phyloP scores from a whole-genome alignment of 2,113 vertebrate genomes.

The Zosterops borbonicus region DNA sequence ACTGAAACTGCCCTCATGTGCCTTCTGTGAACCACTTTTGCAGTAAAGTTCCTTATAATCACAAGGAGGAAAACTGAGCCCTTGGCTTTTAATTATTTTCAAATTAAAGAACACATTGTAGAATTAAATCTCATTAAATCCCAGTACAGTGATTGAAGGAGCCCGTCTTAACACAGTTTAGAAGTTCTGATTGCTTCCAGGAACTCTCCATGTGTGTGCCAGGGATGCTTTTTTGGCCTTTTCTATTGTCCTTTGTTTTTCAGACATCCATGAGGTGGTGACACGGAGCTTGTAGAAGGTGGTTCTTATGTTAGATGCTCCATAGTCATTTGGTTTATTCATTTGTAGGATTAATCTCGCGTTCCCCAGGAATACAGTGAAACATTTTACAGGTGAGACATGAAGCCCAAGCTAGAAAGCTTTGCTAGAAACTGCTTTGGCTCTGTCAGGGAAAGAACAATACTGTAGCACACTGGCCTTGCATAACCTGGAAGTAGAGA shows the following conservation, averaged over 20 bases:
- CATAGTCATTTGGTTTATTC: background rate
- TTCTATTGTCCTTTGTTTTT: background rate
- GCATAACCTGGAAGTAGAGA: background rate
- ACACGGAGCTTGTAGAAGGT: background rate
- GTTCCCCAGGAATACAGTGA: background rate
- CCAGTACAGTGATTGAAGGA: background rate
- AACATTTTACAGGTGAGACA: background rate
- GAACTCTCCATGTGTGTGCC: background rate
- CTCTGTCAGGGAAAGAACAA: background rate
- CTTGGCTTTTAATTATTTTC: background rate
- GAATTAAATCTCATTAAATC: background rate
- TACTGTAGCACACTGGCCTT: background rate
- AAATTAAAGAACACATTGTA: background rate
- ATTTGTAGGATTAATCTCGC: background rate
- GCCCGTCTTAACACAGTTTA: background rate
- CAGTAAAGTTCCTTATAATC: background rate
- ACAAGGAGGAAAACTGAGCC: background rate
- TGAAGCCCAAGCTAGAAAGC: background rate
- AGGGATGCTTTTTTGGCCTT: background rate
- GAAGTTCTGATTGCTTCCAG: background rate
- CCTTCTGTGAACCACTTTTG: background rate
- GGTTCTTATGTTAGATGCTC: background rate
- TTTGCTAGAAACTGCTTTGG: background rate
- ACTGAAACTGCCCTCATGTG: background rate
- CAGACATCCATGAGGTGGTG: background rate